phyloP scores from a whole-genome alignment of 2,888 invertebrate genomes.

The Rhabditoides inermis region DNA sequence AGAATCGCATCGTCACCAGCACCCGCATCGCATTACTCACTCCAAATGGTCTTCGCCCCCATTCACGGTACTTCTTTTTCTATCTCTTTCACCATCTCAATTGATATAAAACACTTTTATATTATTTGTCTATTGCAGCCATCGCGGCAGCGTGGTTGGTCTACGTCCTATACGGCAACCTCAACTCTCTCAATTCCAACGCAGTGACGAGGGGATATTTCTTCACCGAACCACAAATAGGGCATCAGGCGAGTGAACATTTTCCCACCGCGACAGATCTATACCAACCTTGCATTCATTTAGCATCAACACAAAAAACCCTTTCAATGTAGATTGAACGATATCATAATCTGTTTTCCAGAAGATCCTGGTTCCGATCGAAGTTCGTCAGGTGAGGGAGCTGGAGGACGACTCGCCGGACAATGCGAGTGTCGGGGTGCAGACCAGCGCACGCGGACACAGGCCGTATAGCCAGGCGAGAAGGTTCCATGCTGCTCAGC shows the following conservation, averaged over 20 bases:
- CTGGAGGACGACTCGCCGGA: constrained; percentile 36
- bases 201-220: constrained; percentile 47
- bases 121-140: too few species aligned
- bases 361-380: constrained; percentile 51
- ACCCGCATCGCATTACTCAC: constrained; percentile 50
- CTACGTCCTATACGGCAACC: constrained; percentile 37
- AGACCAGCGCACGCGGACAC: constrained; percentile 44
- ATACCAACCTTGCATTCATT: too few species aligned
- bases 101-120: too few species aligned
- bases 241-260: constrained; percentile 37
- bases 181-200: constrained; percentile 27
- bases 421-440: constrained; percentile 44
- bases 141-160: constrained; percentile 31
- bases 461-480: too few species aligned
- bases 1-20: constrained; percentile 48
- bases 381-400: constrained; percentile 40
- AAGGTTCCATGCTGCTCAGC: too few species aligned
- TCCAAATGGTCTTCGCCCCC: constrained; percentile 46
- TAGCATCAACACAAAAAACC: too few species aligned
- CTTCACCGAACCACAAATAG: constrained; percentile 44
- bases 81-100: background rate
- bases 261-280: too few species aligned
- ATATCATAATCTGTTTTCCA: constrained; percentile 22
- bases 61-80: constrained; percentile 34
- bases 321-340: too few species aligned